phyloP scores from a whole-genome alignment of 2,113 vertebrate genomes.

The Calonectris borealis region DNA sequence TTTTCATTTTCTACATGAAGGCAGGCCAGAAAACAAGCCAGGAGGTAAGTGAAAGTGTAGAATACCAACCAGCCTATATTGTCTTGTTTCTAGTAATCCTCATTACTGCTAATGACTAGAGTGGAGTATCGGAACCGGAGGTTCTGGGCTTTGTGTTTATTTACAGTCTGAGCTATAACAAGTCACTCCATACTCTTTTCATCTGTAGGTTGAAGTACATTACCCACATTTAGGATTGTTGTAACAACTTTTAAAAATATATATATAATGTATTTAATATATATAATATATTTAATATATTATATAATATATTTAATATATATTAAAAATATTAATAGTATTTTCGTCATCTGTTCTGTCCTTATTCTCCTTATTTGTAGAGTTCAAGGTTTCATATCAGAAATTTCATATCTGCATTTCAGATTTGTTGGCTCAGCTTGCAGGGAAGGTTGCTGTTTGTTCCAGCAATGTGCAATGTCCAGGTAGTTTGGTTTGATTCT shows the following conservation, averaged over 20 bases:
- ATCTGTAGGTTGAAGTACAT: neutral
- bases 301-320: too few species aligned
- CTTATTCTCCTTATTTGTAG: neutral
- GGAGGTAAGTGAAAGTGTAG: slow-evolving; percentile 76
- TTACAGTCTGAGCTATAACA: neutral
- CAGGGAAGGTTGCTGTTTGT: neutral
- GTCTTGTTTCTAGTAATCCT: neutral
- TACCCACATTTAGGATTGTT: neutral
- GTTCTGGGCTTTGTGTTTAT: neutral
- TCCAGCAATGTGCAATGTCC: neutral
- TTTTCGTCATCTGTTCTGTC: neutral
- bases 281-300: neutral
- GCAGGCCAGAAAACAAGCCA: slow-evolving; percentile 93
- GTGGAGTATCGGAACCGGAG: neutral
- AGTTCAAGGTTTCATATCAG: neutral
- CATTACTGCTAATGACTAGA: neutral
- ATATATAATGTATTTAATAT: neutral
- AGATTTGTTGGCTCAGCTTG: neutral
- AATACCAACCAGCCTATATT: neutral
- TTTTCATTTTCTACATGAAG: slow-evolving; percentile 96
- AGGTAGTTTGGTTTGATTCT: neutral
- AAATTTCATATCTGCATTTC: neutral
- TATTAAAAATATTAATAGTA: neutral
- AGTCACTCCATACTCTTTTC: neutral
- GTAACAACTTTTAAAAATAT: neutral